Evolutionary conservation across 2,888 invertebrate genomes (phyloP).

Genomic region (Orchesellides sinensis): DNA sequence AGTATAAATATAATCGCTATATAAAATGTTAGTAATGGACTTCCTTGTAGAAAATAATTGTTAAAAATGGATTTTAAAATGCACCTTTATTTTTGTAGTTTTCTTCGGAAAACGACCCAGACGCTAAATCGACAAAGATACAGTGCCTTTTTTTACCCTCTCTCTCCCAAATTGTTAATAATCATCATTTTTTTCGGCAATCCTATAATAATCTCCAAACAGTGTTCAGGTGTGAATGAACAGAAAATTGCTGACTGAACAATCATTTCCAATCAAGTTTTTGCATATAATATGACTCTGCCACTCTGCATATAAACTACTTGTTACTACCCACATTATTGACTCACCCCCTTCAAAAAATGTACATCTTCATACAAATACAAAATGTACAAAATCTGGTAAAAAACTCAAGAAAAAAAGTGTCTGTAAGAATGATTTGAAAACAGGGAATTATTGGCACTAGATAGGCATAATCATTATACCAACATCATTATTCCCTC

Average conservation of each 20-base stretch:
- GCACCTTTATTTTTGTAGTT: neutral
- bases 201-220: constrained; percentile 2
- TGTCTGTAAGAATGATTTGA: no score
- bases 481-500: neutral
- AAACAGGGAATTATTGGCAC: constrained; percentile 32
- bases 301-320: constrained; percentile 10
- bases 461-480: constrained; percentile 21
- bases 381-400: neutral
- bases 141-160: no score
- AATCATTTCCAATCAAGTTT: constrained; percentile 61
- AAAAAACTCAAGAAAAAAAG: neutral
- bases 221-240: constrained; percentile 58
- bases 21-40: no score
- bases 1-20: neutral
- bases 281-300: neutral
- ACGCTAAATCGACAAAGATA: no score
- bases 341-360: neutral
- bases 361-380: neutral
- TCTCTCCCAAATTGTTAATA: neutral
- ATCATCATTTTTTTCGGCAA: constrained; percentile 9
- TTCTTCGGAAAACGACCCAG: neutral
- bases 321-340: neutral
- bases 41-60: no score
- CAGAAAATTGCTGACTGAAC: constrained; percentile 60
- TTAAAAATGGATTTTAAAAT: no score